Conservation (phyloP, 2,797 vertebrate species). For the Florisuga fusca region DNA sequence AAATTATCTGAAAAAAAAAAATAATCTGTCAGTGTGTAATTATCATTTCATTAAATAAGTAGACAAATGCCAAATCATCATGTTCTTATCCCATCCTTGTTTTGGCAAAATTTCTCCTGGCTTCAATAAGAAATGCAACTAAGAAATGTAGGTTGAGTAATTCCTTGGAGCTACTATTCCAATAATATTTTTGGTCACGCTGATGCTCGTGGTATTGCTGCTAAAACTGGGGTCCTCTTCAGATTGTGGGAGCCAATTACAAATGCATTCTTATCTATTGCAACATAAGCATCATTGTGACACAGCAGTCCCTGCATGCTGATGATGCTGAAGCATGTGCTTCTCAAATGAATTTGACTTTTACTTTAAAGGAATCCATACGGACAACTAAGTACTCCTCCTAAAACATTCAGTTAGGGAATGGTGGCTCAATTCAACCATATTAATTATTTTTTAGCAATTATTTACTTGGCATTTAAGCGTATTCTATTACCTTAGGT, state of each 20-base stretch:
- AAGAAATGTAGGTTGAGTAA: not conserved
- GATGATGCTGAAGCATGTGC: not conserved
- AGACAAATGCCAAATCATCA: not conserved
- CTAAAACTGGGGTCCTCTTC: not conserved
- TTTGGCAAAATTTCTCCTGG: not conserved
- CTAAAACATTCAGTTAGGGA: not conserved
- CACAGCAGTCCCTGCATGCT: not conserved
- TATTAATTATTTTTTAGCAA: not conserved
- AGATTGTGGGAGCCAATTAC: not conserved
- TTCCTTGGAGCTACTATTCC: not conserved
- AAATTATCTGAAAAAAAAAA: not conserved
- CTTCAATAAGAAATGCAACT: not conserved
- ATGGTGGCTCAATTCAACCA: not conserved
- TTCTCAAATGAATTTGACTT: not conserved
- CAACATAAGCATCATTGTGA: not conserved
- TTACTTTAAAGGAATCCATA: not conserved
- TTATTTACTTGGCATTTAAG: conserved; percentile 3
- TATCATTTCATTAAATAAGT: not conserved
- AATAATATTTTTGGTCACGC: no score
- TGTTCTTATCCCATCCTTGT: not conserved
- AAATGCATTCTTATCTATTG: not conserved
- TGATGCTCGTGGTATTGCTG: no score
- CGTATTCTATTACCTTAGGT: not conserved
- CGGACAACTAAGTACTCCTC: not conserved
- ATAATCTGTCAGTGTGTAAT: not conserved